Percentiles rank a stretch among this genome's conserved stretches.
Conservation (phyloP, 2,797 vertebrate species). For the Phoeniculus purpureus region DNA sequence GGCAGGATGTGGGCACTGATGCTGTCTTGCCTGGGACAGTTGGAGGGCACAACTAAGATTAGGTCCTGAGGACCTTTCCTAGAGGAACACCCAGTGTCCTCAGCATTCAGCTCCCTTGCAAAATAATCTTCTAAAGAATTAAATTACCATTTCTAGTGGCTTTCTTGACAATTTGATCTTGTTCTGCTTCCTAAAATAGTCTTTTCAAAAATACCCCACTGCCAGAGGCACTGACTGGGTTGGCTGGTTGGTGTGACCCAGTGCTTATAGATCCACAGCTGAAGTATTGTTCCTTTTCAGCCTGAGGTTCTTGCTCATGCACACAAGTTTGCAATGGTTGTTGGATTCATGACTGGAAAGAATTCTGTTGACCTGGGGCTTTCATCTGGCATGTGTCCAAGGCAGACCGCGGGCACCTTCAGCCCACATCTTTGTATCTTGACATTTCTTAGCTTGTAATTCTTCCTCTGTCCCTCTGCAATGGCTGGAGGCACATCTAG, state of each 20-base stretch:
- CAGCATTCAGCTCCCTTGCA: not conserved
- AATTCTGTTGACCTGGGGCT: not conserved
- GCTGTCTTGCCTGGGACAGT: not conserved
- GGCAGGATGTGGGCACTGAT: rapidly evolving
- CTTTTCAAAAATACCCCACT: not conserved
- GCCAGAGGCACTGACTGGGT: not conserved
- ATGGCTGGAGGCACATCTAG: constrained; percentile 28
- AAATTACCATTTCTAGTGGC: not conserved
- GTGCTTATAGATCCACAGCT: not conserved
- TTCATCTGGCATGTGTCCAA: not conserved
- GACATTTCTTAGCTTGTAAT: not conserved
- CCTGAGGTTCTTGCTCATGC: not conserved
- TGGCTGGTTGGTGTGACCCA: not conserved
- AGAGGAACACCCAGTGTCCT: not conserved
- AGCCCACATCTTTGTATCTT: not conserved
- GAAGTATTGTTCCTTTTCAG: not conserved
- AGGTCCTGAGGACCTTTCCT: not conserved
- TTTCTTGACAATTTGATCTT: not conserved
- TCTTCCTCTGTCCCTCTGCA: not conserved
- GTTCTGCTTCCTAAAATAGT: not conserved
- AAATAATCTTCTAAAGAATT: not conserved
- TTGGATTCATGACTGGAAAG: not conserved
- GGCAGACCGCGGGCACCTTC: not conserved
- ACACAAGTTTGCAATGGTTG: not conserved
- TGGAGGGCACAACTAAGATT: not conserved